Base-by-base conservation (phyloP, 2,113 vertebrate genomes). In the Vulpes lagopus region DNA sequence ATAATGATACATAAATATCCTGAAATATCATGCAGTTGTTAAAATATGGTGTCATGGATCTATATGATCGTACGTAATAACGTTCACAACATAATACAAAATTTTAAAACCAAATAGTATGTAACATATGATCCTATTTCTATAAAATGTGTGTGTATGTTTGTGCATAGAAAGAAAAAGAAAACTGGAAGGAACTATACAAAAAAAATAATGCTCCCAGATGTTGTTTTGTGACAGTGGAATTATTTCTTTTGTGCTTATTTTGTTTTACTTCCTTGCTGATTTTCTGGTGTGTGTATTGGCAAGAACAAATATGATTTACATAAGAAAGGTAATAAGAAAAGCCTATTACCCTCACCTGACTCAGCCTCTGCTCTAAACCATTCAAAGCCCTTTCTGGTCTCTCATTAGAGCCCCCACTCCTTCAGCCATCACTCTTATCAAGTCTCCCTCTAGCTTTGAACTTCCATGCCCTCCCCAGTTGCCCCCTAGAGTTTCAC, bases 301-400 rank as follows among this genome's bases (percentile, higher is more conserved):
- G 43, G 35, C 49, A 16, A 25, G 71, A 35, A 64, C 16, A 79
- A 25, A n/a, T 43, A 43, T 88, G 59, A 95, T 89, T 97, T 81
- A 86, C n/a, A 53, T 23, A 60, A 96, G 91, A 92, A 84, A 83
- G 60, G 55, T 38, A 78, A 80, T 25, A 82, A 88, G 53, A 89
- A 89, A 92, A 43, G 12, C 60, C 74, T 14, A 12, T 57, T 57
- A 30, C 1, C 51, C 27, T 94, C 59, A 60, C 17, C 79, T 86
- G 49, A 91, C 86, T 84, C 92, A 59, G 87, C 12, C 80, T 93
- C 89, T 82, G 27, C 59, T 23, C 73, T 82, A 60, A 96, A 79
- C 27, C 78, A 79, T 59, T 83, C 49, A 67, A 81, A 96, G 30
- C 51, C n/a, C 71, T 91, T 95, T 62, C 64, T 79, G 30, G 76